Evolutionary conservation across 2,113 vertebrate genomes (phyloP).

Genomic region (Nothoprocta perdicaria): DNA sequence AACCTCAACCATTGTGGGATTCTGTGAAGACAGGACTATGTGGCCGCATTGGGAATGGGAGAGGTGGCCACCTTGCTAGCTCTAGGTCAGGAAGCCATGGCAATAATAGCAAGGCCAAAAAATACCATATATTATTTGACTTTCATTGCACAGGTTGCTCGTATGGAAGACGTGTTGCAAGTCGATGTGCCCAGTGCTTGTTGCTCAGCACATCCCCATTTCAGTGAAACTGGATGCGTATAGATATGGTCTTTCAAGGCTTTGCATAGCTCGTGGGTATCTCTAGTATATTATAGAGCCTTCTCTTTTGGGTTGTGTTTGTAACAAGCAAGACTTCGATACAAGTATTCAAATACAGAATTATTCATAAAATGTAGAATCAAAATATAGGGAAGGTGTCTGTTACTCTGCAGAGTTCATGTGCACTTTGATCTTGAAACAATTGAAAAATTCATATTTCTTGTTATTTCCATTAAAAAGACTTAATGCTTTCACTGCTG

Average conservation of each 20-base stretch:
- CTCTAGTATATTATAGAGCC: background rate
- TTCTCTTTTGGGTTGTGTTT: background rate
- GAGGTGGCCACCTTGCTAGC: background rate
- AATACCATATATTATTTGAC: too few species aligned
- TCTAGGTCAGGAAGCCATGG: background rate
- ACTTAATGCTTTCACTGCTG: background rate
- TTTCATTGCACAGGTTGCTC: background rate
- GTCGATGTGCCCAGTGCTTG: background rate
- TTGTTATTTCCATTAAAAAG: background rate
- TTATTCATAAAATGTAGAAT: background rate
- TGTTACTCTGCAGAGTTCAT: background rate
- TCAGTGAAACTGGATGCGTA: background rate
- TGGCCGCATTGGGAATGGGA: background rate
- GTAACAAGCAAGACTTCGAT: background rate
- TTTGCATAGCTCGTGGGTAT: background rate
- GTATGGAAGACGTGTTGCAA: background rate
- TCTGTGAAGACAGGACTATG: background rate
- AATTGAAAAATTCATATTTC: background rate
- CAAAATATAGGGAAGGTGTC: background rate
- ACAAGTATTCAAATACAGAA: background rate
- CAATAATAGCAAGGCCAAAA: background rate
- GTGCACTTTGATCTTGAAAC: conserved; percentile 1
- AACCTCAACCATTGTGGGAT: too few species aligned
- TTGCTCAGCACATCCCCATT: background rate
- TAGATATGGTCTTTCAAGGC: background rate